These are phyloP conservation scores for Lamproptera curius DNA, from an alignment of 2,888 invertebrate genomes.

Conservation along the genomic window DNA sequence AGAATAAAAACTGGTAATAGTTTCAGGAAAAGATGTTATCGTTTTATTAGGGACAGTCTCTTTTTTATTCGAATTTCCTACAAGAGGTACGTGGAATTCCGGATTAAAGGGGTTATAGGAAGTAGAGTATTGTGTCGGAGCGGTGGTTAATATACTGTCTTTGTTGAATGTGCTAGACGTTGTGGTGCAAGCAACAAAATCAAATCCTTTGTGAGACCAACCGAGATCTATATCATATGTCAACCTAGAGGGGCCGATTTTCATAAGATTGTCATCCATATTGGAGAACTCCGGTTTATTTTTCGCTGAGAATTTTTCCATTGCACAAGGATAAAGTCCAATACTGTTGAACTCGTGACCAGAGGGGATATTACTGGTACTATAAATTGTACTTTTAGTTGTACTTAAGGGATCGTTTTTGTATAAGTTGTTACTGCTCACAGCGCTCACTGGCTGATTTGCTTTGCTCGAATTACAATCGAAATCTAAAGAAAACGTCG, in stretches of 20 bases:
- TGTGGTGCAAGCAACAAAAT: slow-evolving; percentile 64
- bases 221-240: slow-evolving; percentile 72
- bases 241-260: slow-evolving; percentile 65
- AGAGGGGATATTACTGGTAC: slow-evolving; percentile 65
- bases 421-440: slow-evolving; percentile 55
- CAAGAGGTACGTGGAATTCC: slow-evolving; percentile 66
- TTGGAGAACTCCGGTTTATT: slow-evolving; percentile 60
- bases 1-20: slow-evolving; percentile 65
- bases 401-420: slow-evolving; percentile 64
- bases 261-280: slow-evolving; percentile 69
- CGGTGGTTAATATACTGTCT: slow-evolving; percentile 58
- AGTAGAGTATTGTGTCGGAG: slow-evolving; percentile 52
- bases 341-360: slow-evolving; percentile 67
- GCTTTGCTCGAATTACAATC: slow-evolving; percentile 61
- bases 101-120: slow-evolving; percentile 70
- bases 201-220: slow-evolving; percentile 71
- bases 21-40: slow-evolving; percentile 54
- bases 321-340: slow-evolving; percentile 68
- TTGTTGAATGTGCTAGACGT: slow-evolving; percentile 55
- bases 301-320: slow-evolving; percentile 67
- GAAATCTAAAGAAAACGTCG: slow-evolving; percentile 58
- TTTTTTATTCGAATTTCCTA: slow-evolving; percentile 55
- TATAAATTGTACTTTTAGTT: slow-evolving; percentile 64
- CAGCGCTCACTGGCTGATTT: slow-evolving; percentile 47
- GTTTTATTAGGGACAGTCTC: slow-evolving; percentile 49